A percentile compares a stretch with the other conserved stretches of the same genome.
phyloP scores from a whole-genome alignment of 2,113 vertebrate genomes.

The Burhinus oedicnemus region DNA sequence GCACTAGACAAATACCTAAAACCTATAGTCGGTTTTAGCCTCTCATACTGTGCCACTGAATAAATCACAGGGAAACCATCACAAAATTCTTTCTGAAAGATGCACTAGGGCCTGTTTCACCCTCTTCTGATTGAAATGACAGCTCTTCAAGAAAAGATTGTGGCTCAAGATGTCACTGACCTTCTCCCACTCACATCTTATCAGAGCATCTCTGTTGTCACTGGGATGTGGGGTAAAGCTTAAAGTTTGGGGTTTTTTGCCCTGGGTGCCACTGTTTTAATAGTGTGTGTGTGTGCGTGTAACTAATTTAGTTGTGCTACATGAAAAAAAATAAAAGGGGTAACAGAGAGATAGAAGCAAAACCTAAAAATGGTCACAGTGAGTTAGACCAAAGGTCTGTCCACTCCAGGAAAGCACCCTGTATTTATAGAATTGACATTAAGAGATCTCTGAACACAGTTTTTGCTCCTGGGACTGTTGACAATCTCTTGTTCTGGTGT shows the following conservation, averaged over 20 bases:
- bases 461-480: neutral
- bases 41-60: neutral
- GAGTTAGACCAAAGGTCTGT: neutral
- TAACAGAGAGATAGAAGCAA: neutral
- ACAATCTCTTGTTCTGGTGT: neutral
- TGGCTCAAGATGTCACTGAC: neutral
- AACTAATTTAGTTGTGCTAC: neutral
- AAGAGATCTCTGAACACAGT: neutral
- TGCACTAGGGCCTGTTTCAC: neutral
- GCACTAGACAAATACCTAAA: conserved; percentile 21
- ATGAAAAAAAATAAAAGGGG: neutral
- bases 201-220: neutral
- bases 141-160: neutral
- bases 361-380: neutral
- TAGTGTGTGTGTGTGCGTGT: neutral
- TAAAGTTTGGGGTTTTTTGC: neutral
- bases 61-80: neutral
- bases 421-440: neutral
- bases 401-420: neutral
- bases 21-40: neutral
- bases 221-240: neutral
- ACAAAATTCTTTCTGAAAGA: neutral
- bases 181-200: neutral
- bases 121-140: neutral
- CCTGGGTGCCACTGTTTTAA: neutral